Evolutionary conservation across 2,797 vertebrate species (phyloP).

Genomic region (Anas bernieri): DNA sequence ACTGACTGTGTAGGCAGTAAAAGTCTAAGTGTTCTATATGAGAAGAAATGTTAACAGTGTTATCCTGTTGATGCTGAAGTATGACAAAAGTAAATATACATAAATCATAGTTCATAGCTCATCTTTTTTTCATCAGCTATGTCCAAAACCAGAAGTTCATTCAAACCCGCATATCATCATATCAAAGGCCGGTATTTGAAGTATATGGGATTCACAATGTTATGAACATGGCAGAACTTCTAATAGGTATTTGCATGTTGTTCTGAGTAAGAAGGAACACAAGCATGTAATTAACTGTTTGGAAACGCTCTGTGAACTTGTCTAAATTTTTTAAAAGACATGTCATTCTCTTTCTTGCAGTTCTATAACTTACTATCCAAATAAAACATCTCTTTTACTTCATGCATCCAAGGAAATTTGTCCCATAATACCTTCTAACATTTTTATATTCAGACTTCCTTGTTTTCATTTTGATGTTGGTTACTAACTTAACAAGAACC

Average conservation of each 20-base stretch:
- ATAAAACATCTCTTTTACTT: neutral
- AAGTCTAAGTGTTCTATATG: neutral
- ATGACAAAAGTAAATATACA: neutral
- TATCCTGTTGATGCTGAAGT: neutral
- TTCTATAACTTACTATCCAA: neutral
- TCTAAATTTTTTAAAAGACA: neutral
- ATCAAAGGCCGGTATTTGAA: neutral
- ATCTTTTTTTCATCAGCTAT: neutral
- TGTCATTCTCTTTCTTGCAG: neutral
- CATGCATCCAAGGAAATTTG: neutral
- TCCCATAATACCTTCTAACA: neutral
- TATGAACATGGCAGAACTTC: neutral
- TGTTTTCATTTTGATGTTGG: neutral
- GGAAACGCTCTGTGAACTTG: neutral
- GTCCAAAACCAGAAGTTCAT: neutral
- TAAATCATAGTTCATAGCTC: rapidly evolving
- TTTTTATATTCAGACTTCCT: neutral
- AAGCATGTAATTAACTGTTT: neutral
- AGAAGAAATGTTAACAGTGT: neutral
- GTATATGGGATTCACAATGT: neutral
- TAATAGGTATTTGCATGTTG: neutral
- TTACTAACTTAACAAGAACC: neutral
- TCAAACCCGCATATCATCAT: rapidly evolving
- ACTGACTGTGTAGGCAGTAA: neutral
- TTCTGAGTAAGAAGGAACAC: neutral